These are phyloP conservation scores for Eurytoma adleriae DNA, from an alignment of 2,888 invertebrate genomes.

Conservation along the genomic window DNA sequence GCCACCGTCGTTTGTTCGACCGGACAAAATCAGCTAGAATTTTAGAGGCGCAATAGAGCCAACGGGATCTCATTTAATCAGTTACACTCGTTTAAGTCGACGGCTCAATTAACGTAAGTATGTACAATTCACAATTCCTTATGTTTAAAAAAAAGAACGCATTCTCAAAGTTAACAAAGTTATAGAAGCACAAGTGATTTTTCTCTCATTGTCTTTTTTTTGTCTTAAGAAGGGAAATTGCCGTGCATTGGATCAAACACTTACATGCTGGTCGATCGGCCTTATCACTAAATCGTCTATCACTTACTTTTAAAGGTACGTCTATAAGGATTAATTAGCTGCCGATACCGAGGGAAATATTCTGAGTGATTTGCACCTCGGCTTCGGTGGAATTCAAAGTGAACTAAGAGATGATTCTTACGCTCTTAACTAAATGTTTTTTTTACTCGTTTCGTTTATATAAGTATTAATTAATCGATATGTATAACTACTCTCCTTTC, in stretches of 20 bases:
- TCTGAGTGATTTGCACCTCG: constrained; percentile 22
- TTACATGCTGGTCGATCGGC: constrained; percentile 41
- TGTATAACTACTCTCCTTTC: background rate
- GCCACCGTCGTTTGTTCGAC: constrained; percentile 14
- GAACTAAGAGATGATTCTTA: constrained; percentile 22
- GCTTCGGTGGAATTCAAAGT: constrained; percentile 1
- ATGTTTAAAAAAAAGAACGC: constrained; percentile 23
- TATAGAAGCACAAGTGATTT: constrained; percentile 29
- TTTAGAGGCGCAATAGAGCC: too few relatives aligned
- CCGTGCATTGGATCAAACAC: constrained; percentile 29
- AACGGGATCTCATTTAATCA: too few relatives aligned
- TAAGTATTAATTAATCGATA: background rate
- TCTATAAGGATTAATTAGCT: constrained; percentile 19
- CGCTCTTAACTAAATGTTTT: constrained; percentile 24
- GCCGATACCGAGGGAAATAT: constrained; percentile 26
- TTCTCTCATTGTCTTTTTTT: too few relatives aligned
- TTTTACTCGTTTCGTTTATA: constrained; percentile 26
- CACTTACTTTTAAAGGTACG: background rate
- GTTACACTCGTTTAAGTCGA: background rate
- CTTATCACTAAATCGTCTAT: constrained; percentile 12
- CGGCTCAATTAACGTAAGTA: constrained; percentile 45
- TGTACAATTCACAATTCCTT: constrained; percentile 51
- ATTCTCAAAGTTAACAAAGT: constrained; percentile 44
- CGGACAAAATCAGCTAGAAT: constrained; percentile 50
- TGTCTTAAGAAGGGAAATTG: constrained; percentile 11